Percentiles rank a stretch among this genome's conserved stretches.
Evolutionary conservation across 1,140 invertebrate species (phyloP).

Genomic region (Brachionus manjavacas): DNA sequence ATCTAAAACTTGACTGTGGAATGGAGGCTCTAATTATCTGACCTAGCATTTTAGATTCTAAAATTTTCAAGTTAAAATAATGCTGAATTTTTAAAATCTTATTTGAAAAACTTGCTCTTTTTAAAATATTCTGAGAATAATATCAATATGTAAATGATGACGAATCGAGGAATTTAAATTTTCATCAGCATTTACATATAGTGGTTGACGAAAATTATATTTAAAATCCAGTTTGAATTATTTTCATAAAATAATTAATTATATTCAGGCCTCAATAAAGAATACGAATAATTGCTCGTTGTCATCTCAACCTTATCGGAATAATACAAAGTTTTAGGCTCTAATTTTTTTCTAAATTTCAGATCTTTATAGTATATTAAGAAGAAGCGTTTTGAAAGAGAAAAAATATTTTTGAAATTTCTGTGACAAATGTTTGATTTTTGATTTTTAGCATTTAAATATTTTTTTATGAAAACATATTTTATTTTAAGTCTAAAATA

Average conservation of each 20-base stretch:
- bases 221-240: not conserved
- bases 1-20: not conserved
- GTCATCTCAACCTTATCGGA: constrained; percentile 29
- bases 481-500: not conserved
- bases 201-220: not conserved
- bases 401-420: not conserved
- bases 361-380: not conserved
- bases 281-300: not conserved
- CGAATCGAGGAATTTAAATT: not conserved
- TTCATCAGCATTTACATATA: not conserved
- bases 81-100: not conserved
- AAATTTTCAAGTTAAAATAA: not conserved
- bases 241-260: constrained; percentile 26
- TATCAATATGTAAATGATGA: not conserved
- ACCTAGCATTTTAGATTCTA: not conserved
- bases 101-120: not conserved
- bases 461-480: not conserved
- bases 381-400: not conserved
- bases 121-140: not conserved
- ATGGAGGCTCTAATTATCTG: not conserved
- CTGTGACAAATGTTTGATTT: not conserved
- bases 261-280: not conserved
- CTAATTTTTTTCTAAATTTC: not conserved
- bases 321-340: not conserved
- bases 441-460: not conserved